These are phyloP conservation scores for Prionailurus viverrinus DNA, from an alignment of 2,113 vertebrate genomes.

Conservation along the genomic window DNA sequence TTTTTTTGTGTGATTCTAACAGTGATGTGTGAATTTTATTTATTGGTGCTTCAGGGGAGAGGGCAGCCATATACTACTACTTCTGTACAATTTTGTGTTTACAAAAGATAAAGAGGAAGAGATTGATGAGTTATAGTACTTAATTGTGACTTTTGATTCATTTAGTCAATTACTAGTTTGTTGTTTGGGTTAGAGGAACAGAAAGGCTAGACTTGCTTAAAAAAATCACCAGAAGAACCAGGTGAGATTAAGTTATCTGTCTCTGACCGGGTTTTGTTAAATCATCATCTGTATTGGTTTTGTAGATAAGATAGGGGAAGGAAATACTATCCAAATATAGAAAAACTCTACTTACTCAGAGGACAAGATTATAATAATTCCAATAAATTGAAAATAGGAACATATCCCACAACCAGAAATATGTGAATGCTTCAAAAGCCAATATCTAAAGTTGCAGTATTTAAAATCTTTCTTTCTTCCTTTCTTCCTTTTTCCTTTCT, in stretches of 20 bases:
- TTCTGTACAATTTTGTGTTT: not conserved
- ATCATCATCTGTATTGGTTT: not conserved
- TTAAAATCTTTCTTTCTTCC: too few relatives aligned
- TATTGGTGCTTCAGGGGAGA: not conserved
- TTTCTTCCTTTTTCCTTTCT: too few relatives aligned
- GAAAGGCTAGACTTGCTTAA: not conserved
- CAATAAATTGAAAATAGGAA: not conserved
- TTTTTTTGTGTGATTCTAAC: not conserved
- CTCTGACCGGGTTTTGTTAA: not conserved
- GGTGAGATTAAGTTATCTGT: not conserved
- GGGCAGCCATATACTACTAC: not conserved
- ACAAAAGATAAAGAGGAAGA: not conserved
- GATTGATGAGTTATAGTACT: not conserved
- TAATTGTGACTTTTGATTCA: not conserved
- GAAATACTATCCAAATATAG: not conserved
- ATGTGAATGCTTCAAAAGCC: not conserved
- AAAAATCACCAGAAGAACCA: not conserved
- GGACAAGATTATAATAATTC: not conserved
- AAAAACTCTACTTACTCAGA: not conserved
- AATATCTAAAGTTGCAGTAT: slow-evolving; percentile 14
- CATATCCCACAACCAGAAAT: slow-evolving; percentile 3
- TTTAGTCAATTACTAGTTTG: not conserved
- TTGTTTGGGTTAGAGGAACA: not conserved
- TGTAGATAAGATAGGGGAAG: not conserved
- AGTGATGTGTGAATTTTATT: not conserved